Conservation (phyloP, 1,140 invertebrate genomes). For the Lutraria rhynchaena region DNA sequence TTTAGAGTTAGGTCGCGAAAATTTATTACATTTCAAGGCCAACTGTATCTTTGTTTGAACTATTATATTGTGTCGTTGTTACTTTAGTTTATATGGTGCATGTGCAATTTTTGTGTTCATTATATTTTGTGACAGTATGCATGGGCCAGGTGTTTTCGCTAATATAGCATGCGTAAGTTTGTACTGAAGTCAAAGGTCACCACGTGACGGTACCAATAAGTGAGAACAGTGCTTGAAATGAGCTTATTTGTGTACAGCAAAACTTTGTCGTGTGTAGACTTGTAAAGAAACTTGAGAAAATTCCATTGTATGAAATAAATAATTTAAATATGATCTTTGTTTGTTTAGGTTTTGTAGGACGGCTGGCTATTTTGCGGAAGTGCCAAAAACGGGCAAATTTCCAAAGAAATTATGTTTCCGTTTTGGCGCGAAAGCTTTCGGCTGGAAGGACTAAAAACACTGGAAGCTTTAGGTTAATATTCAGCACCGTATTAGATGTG, state of each 20-base stretch:
- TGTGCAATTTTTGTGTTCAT: constrained; percentile 6
- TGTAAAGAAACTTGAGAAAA: too few relatives aligned
- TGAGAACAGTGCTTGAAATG: too few relatives aligned
- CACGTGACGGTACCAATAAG: too few relatives aligned
- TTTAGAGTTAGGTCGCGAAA: too few relatives aligned
- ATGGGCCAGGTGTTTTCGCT: constrained; percentile 15
- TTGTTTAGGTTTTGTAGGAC: constrained; percentile 75
- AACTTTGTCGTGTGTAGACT: too few relatives aligned
- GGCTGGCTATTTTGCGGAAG: constrained; percentile 76
- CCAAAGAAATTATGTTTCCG: constrained; percentile 85
- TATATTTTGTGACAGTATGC: constrained; percentile 28
- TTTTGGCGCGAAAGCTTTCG: constrained; percentile 79
- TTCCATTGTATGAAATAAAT: too few relatives aligned
- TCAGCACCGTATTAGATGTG: constrained; percentile 38
- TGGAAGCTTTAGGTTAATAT: constrained; percentile 69
- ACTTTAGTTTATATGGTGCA: constrained; percentile 11
- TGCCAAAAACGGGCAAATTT: constrained; percentile 83
- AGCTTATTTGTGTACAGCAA: too few relatives aligned
- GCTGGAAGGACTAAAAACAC: constrained; percentile 65
- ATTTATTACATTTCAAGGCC: too few relatives aligned
- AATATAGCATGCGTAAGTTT: not conserved
- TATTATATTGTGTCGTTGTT: constrained; percentile 17
- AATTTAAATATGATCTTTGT: constrained; percentile 23
- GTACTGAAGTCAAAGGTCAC: too few relatives aligned
- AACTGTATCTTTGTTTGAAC: too few relatives aligned